phyloP scores from a whole-genome alignment of 2,797 vertebrate genomes.

The Falco rusticolus region DNA sequence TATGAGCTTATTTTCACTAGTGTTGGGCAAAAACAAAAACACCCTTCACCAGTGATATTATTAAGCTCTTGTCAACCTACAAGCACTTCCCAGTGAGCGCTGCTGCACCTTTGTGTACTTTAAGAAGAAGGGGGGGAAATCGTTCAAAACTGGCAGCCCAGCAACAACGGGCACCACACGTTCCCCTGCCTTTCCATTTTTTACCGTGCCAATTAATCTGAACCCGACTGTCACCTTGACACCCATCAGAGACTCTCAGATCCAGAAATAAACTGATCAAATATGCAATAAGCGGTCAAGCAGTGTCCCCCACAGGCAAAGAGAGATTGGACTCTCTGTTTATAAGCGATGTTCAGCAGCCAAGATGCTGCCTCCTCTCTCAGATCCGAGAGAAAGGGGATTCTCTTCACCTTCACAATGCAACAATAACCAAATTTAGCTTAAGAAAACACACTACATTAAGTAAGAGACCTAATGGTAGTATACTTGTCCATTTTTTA shows the following conservation, averaged over 20 bases:
- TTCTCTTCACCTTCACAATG: background rate
- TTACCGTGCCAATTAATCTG: background rate
- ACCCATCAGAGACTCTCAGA: conserved; percentile 2
- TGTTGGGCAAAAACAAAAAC: background rate
- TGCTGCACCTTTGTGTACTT: background rate
- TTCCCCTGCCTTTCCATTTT: background rate
- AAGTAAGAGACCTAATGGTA: conserved; percentile 33
- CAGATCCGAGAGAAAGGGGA: background rate
- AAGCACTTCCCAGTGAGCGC: background rate
- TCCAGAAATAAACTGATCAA: conserved; percentile 60
- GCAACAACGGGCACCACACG: rapidly evolving
- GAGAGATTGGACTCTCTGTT: background rate
- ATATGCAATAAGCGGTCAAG: conserved; percentile 69
- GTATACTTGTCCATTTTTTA: conserved; percentile 54
- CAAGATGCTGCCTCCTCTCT: background rate
- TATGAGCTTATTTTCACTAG: background rate
- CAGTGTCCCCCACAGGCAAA: conserved; percentile 74
- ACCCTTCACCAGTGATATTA: background rate
- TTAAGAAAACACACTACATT: conserved; percentile 51
- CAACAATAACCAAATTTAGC: background rate
- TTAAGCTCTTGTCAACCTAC: background rate
- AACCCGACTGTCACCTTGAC: background rate
- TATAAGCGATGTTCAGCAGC: background rate
- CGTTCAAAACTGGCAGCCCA: background rate
- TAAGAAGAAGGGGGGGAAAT: background rate